Base-by-base conservation (phyloP, 2,888 invertebrate species). In the Neoscelio sp. region DNA sequence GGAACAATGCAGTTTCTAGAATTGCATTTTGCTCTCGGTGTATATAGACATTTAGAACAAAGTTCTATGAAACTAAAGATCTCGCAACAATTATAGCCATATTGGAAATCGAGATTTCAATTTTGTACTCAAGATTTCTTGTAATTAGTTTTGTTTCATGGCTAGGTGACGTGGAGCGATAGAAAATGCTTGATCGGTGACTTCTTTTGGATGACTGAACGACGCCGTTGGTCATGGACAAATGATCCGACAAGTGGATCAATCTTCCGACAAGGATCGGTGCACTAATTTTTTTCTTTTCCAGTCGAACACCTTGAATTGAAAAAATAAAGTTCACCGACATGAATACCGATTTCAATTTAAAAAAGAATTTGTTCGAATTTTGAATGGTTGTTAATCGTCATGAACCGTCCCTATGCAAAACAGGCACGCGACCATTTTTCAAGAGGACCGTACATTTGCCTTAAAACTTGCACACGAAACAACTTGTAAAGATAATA, bases 181-280 rank as follows among this genome's bases (percentile, higher is more conserved):
- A 62, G 48, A 65, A 35, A 52, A 67, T 50, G 48, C 35, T 44
- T 23, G 40, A 44, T 64, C 46, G 35, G 35, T 46, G 38, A 33
- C 71, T 77, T 65, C 50, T 65, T 71, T 60, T 70, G 58, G 77
- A 60, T 67, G 58, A 64, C 5, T 46, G 30, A 77, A 71, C 35
- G 28, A 33, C 46, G 50, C 23, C 60, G 20, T 65, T 73, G 52
- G 75, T 75, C 62, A 78, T 42, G 78, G 78, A 65, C 70, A 67
- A 70, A 70, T 62, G 64, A 70, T 77, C 46, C 65, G 40, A 67
- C 52, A 78, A 67, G 60, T 78, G 60, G 71, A 78, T 64, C 77
- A 58, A 58, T 42, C 50, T 35, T 40, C 8, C 28, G 12, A 60
- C 50, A 26, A 64, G 38, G 33, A 48, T 38, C 10, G n/a, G 46